These are phyloP conservation scores for Suricata suricatta DNA, from an alignment of 2,113 vertebrate species.

Conservation along the genomic window DNA sequence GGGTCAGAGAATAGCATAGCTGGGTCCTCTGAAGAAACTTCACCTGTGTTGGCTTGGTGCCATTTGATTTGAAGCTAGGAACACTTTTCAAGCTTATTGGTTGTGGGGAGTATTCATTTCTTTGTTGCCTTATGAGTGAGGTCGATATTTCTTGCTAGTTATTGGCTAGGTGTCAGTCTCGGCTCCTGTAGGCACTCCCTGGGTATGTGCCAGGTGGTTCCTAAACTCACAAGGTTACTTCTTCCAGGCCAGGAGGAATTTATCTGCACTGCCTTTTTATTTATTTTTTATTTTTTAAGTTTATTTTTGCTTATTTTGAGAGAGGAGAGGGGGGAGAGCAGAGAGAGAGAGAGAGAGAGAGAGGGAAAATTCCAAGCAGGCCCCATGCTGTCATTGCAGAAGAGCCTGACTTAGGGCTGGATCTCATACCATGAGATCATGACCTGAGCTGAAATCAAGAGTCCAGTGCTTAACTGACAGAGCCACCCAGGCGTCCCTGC, in stretches of 20 bases:
- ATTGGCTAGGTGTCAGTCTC: background rate
- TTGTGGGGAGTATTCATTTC: background rate
- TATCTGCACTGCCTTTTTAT: background rate
- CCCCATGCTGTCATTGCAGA: too few relatives aligned
- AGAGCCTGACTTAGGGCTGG: too few relatives aligned
- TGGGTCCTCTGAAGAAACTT: background rate
- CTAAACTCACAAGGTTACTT: background rate
- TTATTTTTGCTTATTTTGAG: too few relatives aligned
- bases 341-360: too few relatives aligned
- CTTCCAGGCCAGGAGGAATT: fast-evolving
- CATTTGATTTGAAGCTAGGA: background rate
- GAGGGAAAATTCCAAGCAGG: too few relatives aligned
- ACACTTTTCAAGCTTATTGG: fast-evolving
- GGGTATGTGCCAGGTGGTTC: fast-evolving
- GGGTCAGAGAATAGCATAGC: fast-evolving
- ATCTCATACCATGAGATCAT: too few relatives aligned
- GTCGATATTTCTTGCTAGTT: background rate
- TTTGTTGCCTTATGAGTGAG: background rate
- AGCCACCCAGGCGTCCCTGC: too few relatives aligned
- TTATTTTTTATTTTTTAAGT: too few relatives aligned
- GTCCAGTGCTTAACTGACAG: too few relatives aligned
- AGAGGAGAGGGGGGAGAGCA: too few relatives aligned
- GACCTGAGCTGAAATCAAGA: too few relatives aligned
- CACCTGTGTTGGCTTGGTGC: fast-evolving
- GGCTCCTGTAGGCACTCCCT: fast-evolving